phyloP scores from a whole-genome alignment of 2,888 invertebrate species.

The Alloplasta piceator region DNA sequence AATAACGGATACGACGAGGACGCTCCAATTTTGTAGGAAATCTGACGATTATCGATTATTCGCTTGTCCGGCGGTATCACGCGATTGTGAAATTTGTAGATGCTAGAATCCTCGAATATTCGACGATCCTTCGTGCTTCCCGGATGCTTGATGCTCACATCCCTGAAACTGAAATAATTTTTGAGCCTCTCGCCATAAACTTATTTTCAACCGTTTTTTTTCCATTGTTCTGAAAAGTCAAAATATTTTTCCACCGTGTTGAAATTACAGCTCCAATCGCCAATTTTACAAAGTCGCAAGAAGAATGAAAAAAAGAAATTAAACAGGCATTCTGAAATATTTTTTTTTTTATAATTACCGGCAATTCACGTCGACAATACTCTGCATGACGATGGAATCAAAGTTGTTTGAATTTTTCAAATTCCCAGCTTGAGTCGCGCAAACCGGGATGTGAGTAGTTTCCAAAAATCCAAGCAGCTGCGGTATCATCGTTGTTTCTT shows the following conservation, averaged over 20 bases:
- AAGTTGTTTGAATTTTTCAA: conserved; percentile 69
- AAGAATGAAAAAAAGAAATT: background rate
- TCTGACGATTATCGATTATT: conserved; percentile 63
- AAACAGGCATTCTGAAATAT: conserved; percentile 13
- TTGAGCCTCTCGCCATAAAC: too few species aligned
- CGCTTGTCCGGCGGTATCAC: conserved; percentile 66
- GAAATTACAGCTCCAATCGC: conserved; percentile 19
- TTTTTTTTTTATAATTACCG: conserved; percentile 57
- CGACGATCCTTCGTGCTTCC: conserved; percentile 54
- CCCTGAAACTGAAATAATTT: conserved; percentile 62
- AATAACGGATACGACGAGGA: conserved; percentile 67
- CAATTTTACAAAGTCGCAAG: conserved; percentile 1
- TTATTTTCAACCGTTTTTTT: too few species aligned
- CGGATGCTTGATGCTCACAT: conserved; percentile 67
- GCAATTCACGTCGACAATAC: conserved; percentile 69
- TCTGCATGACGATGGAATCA: conserved; percentile 69
- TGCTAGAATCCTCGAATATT: conserved; percentile 65
- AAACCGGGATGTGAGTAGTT: conserved; percentile 67
- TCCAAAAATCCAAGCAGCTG: conserved; percentile 40
- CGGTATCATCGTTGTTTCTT: conserved; percentile 32
- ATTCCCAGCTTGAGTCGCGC: conserved; percentile 55
- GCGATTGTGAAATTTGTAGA: conserved; percentile 62
- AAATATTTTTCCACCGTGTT: too few species aligned
- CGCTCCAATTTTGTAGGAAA: conserved; percentile 70
- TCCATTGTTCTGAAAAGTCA: too few species aligned